Evolutionary conservation across 1,140 invertebrate species (phyloP).

Genomic region (Diploscapter pachys): DNA sequence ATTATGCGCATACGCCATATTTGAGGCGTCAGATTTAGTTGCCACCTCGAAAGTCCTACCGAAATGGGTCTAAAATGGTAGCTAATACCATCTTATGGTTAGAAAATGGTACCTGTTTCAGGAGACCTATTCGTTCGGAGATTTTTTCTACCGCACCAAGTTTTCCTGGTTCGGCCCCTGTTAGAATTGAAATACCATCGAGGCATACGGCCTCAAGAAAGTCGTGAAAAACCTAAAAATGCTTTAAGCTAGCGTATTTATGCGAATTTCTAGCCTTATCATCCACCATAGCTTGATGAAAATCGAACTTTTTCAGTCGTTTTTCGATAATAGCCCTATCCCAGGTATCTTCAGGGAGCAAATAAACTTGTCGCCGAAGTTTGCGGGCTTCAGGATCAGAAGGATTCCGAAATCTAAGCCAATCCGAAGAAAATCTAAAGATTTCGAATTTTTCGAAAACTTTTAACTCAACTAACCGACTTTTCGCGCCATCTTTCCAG

Average conservation of each 20-base stretch:
- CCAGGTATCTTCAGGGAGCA: constrained; percentile 40
- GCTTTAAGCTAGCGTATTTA: neutral
- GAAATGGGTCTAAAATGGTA: constrained; percentile 14
- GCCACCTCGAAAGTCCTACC: constrained; percentile 50
- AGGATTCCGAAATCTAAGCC: constrained; percentile 47
- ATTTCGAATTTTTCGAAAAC: neutral
- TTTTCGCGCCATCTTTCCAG: constrained; percentile 30
- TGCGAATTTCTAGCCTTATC: constrained; percentile 40
- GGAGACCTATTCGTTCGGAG: constrained; percentile 47
- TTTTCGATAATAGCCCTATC: constrained; percentile 42
- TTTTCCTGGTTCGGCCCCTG: constrained; percentile 30
- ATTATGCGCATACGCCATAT: constrained; percentile 52
- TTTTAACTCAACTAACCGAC: constrained; percentile 6
- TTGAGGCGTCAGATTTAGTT: constrained; percentile 48
- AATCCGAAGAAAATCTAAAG: constrained; percentile 40
- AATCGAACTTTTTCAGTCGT: constrained; percentile 40
- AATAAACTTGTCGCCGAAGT: constrained; percentile 40
- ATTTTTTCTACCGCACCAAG: constrained; percentile 44
- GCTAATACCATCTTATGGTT: neutral
- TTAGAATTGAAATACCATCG: constrained; percentile 50
- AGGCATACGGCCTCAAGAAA: constrained; percentile 48
- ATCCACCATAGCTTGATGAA: constrained; percentile 41
- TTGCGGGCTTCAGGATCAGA: constrained; percentile 25
- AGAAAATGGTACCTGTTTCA: constrained; percentile 40
- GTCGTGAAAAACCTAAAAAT: constrained; percentile 47